These are phyloP conservation scores for Chrysocyon brachyurus DNA, from an alignment of 2,797 vertebrate genomes.

Conservation along the genomic window DNA sequence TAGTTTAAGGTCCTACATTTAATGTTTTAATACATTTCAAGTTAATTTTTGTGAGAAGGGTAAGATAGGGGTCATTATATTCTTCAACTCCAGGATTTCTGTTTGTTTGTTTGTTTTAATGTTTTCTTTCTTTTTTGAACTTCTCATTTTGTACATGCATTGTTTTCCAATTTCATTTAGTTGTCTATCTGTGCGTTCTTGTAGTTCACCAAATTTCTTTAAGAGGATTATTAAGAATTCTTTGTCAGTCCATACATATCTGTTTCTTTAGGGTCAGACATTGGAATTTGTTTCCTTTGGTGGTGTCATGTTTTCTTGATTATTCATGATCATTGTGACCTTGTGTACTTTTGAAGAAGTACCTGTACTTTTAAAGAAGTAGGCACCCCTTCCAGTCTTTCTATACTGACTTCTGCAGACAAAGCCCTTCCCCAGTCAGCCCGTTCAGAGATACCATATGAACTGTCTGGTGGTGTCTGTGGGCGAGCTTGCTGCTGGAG, in stretches of 20 bases:
- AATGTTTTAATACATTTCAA: background rate
- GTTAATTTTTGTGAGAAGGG: background rate
- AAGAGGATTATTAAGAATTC: constrained; percentile 8
- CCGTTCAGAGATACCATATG: background rate
- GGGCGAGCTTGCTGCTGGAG: background rate
- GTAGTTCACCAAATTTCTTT: background rate
- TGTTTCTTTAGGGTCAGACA: background rate
- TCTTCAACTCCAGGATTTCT: background rate
- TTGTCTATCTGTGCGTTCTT: background rate
- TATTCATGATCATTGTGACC: background rate
- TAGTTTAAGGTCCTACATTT: background rate
- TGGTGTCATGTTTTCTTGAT: background rate
- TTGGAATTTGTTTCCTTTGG: constrained; percentile 13
- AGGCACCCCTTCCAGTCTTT: background rate
- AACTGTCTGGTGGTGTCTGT: background rate
- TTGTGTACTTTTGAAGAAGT: background rate
- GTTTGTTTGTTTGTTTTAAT: constrained; percentile 35
- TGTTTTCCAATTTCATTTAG: constrained; percentile 3
- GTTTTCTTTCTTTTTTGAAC: background rate
- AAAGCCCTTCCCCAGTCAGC: background rate
- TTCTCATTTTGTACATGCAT: constrained; percentile 13
- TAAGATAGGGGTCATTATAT: background rate
- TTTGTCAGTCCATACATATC: background rate
- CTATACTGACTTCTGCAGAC: background rate
- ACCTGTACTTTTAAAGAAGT: background rate